Evolutionary conservation across 2,797 vertebrate species (phyloP), one percentile per base, ranked within the genome.

Genomic region (Euphonia xanthogaster): DNA sequence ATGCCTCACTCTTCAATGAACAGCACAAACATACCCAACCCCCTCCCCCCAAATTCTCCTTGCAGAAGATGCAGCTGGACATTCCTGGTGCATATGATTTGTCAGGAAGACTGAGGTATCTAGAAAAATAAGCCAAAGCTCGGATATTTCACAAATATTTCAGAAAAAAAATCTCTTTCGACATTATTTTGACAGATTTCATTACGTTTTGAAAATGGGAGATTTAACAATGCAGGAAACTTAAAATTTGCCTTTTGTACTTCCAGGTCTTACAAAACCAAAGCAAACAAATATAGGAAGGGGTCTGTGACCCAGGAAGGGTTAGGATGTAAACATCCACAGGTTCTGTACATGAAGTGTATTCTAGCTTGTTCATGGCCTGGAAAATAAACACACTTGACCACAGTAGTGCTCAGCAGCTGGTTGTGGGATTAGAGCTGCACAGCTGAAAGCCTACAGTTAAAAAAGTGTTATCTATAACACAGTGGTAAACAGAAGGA

Each of bases 321-420:
- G 24, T 53, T 78, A 54, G 73, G 53, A 71, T 47, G 31, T 50
- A 88, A 90, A 84, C 9, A 54, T 45, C 37, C 58, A 85, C 10
- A 35, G 25, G 21, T 74, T 86, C 62, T 92, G 65, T 63, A 65
- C 39, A 23, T 37, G 44, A 86, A 90, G 44, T 91, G 39, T 45
- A 75, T 66, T 80, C 42, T 71, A 72, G 28, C 4, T 90, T 86
- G 35, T 65, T 88, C 48, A 31, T 58, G n/a, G n/a, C 28, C 53
- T 83, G 27, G 55, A 94, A 97, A 96, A 94, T 77, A 92, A 95
- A 96, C 37, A 55, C 16, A 44, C 63, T 95, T 60, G 39, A 89
- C 72, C 79, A 47, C 54, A 79, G 83, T 33, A 82, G 63, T 80
- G 25, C 66, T 90, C 48, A 77, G 45, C 75, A 92, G 58, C 62